phyloP scores from a whole-genome alignment of 2,113 vertebrate genomes.

The Cacatua alba region DNA sequence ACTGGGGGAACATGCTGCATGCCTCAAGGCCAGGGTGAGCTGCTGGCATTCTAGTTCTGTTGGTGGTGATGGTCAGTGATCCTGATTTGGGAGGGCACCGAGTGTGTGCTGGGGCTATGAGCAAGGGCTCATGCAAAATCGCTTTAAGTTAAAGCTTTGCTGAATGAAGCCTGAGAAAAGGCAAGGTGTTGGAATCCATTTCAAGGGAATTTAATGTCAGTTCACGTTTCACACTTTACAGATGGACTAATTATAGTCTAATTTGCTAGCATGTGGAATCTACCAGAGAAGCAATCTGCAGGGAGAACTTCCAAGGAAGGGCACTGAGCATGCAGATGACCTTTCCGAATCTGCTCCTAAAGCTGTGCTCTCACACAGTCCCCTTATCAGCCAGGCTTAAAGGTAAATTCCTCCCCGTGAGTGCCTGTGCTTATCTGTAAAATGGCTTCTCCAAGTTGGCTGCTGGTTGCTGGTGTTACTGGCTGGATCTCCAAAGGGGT shows the following conservation, averaged over 20 bases:
- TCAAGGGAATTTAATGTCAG: neutral
- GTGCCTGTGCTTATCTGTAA: neutral
- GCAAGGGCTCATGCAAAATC: neutral
- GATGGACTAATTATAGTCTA: slow-evolving; percentile 16
- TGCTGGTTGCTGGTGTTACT: neutral
- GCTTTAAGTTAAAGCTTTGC: neutral
- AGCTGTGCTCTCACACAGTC: neutral
- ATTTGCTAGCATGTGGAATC: neutral
- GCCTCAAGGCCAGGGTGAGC: fast-evolving
- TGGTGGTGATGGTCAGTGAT: neutral
- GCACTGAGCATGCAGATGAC: neutral
- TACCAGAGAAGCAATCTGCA: neutral
- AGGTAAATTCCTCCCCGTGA: neutral
- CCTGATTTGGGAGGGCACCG: neutral
- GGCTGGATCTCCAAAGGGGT: slow-evolving; percentile 34
- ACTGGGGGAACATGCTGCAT: fast-evolving
- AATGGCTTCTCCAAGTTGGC: neutral
- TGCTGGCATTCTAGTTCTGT: neutral
- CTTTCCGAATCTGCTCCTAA: neutral
- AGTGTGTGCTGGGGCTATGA: neutral
- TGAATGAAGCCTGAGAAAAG: neutral
- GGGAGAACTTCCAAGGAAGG: neutral
- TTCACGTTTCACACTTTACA: neutral
- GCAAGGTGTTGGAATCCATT: neutral
- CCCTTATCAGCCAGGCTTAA: neutral